Base-by-base conservation (phyloP, 2,888 invertebrate species). In the Pediacus dermestoides region DNA sequence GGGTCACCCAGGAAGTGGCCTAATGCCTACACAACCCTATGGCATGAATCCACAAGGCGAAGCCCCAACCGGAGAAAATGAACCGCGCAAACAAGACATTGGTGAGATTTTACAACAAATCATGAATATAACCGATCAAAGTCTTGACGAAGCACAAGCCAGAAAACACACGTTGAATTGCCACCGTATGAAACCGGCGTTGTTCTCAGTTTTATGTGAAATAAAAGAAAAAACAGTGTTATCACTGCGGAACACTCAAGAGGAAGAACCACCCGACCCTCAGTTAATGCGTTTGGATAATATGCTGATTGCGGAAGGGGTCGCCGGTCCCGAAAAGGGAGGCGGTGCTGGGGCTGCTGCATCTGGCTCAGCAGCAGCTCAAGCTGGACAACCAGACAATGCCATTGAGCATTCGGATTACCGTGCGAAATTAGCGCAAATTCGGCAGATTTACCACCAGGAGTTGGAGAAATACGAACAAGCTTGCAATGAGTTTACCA, bases 401-500 rank as follows among this genome's bases (percentile, higher is more conserved):
- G 93, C 94, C 58, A 95, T 95, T 67, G 99, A 99, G 74, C 97
- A 99, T 74, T 95, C 97, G 44, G 99, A 99, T 73, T 99, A 99
- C 76, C 83, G 97, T 60, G 95, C 95, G 59, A 99, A 99, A 73
- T 78, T 99, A 61, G 91, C 94, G 8, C 97, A 99, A 75, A 99
- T 99, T 69, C 81, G 99, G 45, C 92, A 93, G 74, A 97, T 99
- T 61, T 99, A 99, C 74, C 96, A 97, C 72, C 93, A 95, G 73
- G 99, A 99, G 73, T 73, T 99, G 64, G 95, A 96, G 73, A 99
- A 99, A 78, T 99, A 99, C 67, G 96, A 99, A 75, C 96, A 97
- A 80, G 97, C 97, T n/a, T 99, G 99, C 76, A 94, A 93, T 71
- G 97, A 99, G 76, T 99, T 99, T 73, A 99, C 99, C 42, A 97